phyloP scores from a whole-genome alignment of 2,113 vertebrate genomes.

The Micronycteris hirsuta region DNA sequence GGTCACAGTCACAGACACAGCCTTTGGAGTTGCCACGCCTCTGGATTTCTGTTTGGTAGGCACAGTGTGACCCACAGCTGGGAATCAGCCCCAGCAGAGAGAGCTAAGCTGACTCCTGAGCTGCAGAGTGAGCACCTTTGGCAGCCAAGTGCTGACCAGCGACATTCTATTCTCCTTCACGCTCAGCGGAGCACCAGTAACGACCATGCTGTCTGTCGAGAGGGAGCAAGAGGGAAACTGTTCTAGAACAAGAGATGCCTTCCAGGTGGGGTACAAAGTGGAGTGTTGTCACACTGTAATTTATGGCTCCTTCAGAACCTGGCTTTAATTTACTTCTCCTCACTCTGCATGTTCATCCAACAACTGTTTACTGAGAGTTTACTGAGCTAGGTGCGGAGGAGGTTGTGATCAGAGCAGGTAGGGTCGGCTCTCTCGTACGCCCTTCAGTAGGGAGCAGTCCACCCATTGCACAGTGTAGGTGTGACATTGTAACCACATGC shows the following conservation, averaged over 20 bases:
- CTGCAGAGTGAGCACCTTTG: no score
- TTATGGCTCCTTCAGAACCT: background rate
- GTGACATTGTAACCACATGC: background rate
- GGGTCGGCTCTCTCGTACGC: background rate
- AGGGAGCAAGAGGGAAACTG: background rate
- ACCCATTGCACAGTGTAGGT: background rate
- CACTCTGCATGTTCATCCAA: background rate
- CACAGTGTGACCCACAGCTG: background rate
- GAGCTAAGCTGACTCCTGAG: background rate
- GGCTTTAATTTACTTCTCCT: background rate
- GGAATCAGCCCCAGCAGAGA: background rate
- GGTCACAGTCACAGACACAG: background rate
- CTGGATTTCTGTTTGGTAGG: background rate
- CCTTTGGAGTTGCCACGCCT: background rate
- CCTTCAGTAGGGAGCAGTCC: background rate
- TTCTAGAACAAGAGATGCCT: background rate
- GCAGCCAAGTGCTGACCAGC: background rate
- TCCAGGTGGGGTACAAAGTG: background rate
- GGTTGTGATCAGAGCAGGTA: background rate
- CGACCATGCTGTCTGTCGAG: background rate
- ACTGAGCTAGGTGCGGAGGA: background rate
- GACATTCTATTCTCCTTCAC: background rate
- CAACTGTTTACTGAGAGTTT: background rate
- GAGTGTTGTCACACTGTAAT: background rate
- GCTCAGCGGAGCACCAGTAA: background rate